phyloP scores from a whole-genome alignment of 1,140 invertebrate species.

The roundworm (Caenorhabditis elegans) region DNA sequence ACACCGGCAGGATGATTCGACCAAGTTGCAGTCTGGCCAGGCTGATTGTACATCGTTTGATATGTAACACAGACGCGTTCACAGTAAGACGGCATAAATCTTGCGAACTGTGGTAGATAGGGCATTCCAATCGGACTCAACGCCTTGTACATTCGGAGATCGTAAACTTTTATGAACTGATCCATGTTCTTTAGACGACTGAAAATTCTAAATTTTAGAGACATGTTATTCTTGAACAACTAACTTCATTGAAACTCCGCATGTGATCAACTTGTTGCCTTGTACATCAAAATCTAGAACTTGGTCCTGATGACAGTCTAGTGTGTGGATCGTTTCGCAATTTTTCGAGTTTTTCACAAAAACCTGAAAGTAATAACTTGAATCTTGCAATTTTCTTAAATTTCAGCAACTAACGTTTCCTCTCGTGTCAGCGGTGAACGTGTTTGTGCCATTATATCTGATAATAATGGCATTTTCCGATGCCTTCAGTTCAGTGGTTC shows the following conservation, averaged over 20 bases:
- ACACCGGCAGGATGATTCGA: not conserved
- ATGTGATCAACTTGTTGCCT: not conserved
- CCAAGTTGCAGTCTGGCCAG: too few species aligned
- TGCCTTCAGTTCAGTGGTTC: not conserved
- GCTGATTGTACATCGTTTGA: not conserved
- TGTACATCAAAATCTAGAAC: not conserved
- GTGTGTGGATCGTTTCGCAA: not conserved
- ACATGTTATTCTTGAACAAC: too few species aligned
- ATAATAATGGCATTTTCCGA: not conserved
- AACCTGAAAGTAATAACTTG: not conserved
- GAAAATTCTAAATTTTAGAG: not conserved
- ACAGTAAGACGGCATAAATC: conserved; percentile 10
- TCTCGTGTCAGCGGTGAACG: not conserved
- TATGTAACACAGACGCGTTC: not conserved
- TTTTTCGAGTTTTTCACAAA: not conserved
- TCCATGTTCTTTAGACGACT: not conserved
- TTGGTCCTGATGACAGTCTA: not conserved
- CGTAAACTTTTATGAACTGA: not conserved
- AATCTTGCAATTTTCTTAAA: too few species aligned
- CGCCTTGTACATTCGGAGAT: not conserved
- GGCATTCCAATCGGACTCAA: not conserved
- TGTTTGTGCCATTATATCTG: not conserved
- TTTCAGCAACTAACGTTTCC: not conserved
- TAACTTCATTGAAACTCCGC: not conserved
- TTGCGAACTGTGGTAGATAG: not conserved